These are phyloP conservation scores for Watsonalla cultraria DNA, from an alignment of 2,888 invertebrate genomes.

Conservation along the genomic window DNA sequence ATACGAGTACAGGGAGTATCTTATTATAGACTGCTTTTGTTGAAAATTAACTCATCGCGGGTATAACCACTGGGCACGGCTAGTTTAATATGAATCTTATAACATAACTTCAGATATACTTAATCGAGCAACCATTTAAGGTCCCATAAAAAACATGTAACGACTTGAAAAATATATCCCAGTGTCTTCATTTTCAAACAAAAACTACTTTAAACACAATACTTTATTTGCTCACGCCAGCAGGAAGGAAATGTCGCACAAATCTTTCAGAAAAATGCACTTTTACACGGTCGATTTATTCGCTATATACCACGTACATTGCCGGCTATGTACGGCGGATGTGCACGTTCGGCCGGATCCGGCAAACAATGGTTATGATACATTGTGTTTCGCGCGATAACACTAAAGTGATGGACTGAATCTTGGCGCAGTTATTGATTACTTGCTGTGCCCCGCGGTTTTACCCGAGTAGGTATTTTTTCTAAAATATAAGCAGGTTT, in stretches of 20 bases:
- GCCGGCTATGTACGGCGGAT: constrained; percentile 16
- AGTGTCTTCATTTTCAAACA: not conserved
- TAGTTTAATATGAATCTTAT: too few species aligned
- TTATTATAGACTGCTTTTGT: too few species aligned
- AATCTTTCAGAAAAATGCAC: constrained; percentile 34
- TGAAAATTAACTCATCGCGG: too few species aligned
- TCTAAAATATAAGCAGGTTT: too few species aligned
- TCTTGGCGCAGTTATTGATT: not conserved
- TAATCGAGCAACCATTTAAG: not conserved
- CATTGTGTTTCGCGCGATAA: constrained; percentile 64
- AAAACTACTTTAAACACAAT: not conserved
- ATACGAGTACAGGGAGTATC: too few species aligned
- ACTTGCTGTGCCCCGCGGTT: not conserved
- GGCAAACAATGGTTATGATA: constrained; percentile 60
- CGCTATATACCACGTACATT: constrained; percentile 7
- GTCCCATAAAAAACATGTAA: not conserved
- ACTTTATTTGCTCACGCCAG: constrained; percentile 3
- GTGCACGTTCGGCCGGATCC: constrained; percentile 31
- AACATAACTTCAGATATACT: too few species aligned
- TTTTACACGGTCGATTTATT: constrained; percentile 37
- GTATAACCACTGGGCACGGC: too few species aligned
- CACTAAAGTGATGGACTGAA: constrained; percentile 53
- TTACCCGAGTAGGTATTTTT: too few species aligned
- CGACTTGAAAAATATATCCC: too few species aligned
- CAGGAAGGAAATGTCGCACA: constrained; percentile 37